Evolutionary conservation across 2,888 invertebrate genomes (phyloP), one percentile per base, ranked within the genome.

Genomic region (Apoda limacodes): DNA sequence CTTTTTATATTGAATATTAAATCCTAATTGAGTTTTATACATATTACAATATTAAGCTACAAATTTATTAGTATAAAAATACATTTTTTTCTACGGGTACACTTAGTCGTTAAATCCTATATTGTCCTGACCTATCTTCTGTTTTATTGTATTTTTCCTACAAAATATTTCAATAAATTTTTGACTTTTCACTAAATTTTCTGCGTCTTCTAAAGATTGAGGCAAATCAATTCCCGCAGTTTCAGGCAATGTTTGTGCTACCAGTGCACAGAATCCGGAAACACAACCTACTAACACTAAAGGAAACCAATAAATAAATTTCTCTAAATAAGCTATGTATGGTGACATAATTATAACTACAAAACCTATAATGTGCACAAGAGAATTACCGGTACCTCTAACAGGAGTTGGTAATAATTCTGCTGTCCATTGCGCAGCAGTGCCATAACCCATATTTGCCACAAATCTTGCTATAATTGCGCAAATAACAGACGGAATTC

Each of bases 201-300:
- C 74, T 2, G 72, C 60, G 21, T 67, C 70, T 5, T 68, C 64
- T 43, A 74, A 74, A 0, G 69, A 62, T 34, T 74, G 67, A 0
- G 75, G 75, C 59, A 75, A 58, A 30, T 67, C 63, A 37, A 52
- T 63, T 2, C 46, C 48, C 0, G 67, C 64, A 2, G 76, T 75
- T 41, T 76, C 76, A 0, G 76, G 71, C 17, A 75, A 41, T 7
- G 49, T 39, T 3, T 69, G 35, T 2, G 61, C 50, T 3, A 65
- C 25, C 1, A 55, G 7, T 5, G 50, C 57, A 10, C 56, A 60
- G 4, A 55, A 6, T 0, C 46, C 40, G 3, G 63, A 57, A 17
- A 63, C 28, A 5, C 25, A 22, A 0, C 59, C 66, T 11, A 64
- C 40, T 6, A 72, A 40, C 1, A 60, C 43, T 19, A 67, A 46